Evolutionary conservation across 2,888 invertebrate genomes (phyloP).

Genomic region (Pammene fasciana): DNA sequence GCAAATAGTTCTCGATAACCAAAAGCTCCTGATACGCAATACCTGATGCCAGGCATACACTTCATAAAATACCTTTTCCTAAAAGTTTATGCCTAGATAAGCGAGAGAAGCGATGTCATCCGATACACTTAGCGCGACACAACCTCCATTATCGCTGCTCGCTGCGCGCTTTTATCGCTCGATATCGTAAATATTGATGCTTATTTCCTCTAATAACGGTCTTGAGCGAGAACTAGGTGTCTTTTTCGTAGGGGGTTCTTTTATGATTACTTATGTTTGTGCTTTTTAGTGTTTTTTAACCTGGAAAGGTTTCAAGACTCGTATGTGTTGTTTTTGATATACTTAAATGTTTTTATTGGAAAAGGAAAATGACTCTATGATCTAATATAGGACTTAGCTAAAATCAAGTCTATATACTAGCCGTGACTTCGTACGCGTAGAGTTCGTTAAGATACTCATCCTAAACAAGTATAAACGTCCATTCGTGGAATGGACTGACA

Average conservation of each 20-base stretch:
- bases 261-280: background rate
- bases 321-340: no score
- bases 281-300: no score
- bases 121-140: conserved; percentile 32
- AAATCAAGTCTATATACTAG: no score
- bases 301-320: no score
- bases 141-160: conserved; percentile 37
- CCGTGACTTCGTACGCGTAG: no score
- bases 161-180: conserved; percentile 20
- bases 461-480: no score
- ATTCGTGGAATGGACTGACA: no score
- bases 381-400: no score
- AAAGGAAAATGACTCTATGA: no score
- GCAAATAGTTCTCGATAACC: conserved; percentile 1
- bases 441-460: no score
- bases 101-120: conserved; percentile 10
- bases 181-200: conserved; percentile 41
- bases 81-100: conserved; percentile 16
- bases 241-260: conserved; percentile 6
- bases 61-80: conserved; percentile 12
- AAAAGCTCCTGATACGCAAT: background rate
- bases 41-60: background rate
- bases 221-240: conserved; percentile 21
- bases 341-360: no score
- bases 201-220: conserved; percentile 32